Base-by-base conservation (phyloP, 1,140 invertebrate genomes). In the Leptopilina boulardi region DNA sequence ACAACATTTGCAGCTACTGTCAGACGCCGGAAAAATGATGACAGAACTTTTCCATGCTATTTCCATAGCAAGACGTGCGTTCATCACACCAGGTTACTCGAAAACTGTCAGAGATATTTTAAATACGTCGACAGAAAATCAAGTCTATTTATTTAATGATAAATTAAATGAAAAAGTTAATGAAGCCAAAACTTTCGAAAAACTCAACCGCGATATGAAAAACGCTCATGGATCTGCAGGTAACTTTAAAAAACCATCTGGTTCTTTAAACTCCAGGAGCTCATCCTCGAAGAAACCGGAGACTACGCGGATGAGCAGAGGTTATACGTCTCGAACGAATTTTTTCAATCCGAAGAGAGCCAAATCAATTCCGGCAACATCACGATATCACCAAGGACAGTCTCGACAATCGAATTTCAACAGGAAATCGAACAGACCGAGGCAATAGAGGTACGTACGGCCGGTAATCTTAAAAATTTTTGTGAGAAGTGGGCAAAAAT, bases 111-210 rank as follows among this genome's bases (percentile, higher is more conserved):
- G 19, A 56, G 51, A 56, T 2, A 9, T 56, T 19, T 56, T 56
- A 23, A 23, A 56, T 5, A 21, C 51, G 1, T 56, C 51, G 6
- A 9, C 18, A 56, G 51, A 56, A 2, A 56, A 56, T 56, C 51
- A 56, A 23, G 6, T 18, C 5, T 21, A 21, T 56, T 10, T 56
- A 9, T 56, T 56, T 2, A 23, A 18, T 4, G 19, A 56, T 3
- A 56, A 56, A 56, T 56, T 56, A 4, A 56, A 19, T 9, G 18
- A 56, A 56, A 56, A 56, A 21, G 51, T 56, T 56, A 56, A 56
- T 56, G 51, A 23, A 8, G 51, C 19, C 18, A 19, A 56, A 56
- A 9, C 51, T 19, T 23, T 56, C 9, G 51, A 56, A 23, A 56
- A 56, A 23, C 18, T 56, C 18, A 56, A 11, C 18, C 3, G 9